A percentile compares a stretch with the other conserved stretches of the same genome.
These are phyloP conservation scores for Trachymyrmex septentrionalis DNA, from an alignment of 1,140 invertebrate genomes.

Conservation along the genomic window DNA sequence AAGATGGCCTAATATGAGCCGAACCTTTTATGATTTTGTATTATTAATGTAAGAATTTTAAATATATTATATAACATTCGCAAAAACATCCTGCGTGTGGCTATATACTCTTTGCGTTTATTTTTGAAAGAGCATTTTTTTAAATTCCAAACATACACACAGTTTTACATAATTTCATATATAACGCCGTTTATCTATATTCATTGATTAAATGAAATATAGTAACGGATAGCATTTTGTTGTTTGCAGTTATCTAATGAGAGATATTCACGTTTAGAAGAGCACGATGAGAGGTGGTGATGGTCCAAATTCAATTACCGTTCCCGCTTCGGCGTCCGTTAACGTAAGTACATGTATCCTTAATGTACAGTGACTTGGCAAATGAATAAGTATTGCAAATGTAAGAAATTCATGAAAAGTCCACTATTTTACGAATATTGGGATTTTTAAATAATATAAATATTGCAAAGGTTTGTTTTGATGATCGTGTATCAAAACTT, in stretches of 20 bases:
- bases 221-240: constrained; percentile 26
- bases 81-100: no score
- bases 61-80: no score
- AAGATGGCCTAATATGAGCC: no score
- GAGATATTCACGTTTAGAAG: constrained; percentile 42
- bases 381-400: not conserved
- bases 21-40: no score
- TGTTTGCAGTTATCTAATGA: constrained; percentile 73
- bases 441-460: not conserved
- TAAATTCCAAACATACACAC: not conserved
- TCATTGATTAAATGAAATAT: constrained; percentile 17
- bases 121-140: not conserved
- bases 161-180: not conserved
- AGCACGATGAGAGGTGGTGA: constrained; percentile 84
- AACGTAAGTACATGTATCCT: constrained; percentile 76
- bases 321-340: constrained; percentile 83
- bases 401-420: not conserved
- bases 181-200: not conserved
- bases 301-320: constrained; percentile 83
- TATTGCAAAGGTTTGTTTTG: not conserved
- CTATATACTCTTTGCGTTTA: no score
- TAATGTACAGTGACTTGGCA: not conserved
- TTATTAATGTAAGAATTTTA: no score
- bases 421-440: not conserved
- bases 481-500: not conserved